Base-by-base conservation (phyloP, 2,888 invertebrate genomes). In the Cephus rjabovi region DNA sequence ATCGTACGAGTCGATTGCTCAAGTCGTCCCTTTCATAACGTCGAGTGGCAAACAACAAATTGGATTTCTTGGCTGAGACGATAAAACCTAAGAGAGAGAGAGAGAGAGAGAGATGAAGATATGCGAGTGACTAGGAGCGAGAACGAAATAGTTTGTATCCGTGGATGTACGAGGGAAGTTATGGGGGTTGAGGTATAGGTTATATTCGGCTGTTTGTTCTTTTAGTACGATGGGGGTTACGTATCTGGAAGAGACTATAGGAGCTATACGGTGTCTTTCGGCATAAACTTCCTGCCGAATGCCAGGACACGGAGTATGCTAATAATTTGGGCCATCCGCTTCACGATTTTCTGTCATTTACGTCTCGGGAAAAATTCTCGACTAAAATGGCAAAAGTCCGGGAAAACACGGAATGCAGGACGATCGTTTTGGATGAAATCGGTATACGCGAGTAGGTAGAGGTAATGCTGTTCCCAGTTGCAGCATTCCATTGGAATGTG, bases 301-400 rank as follows among this genome's bases (percentile, higher is more conserved):
- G 90, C 90, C 81, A 76, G 82, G 85, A 87, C 90, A 90, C 90
- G 90, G 84, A 85, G 82, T 79, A 79, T 87, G 88, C 87, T 89
- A 87, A 89, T 89, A 83, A 84, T 84, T 85, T 84, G 81, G 86
- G 82, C 84, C 82, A 79, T 77, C 76, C 40, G 80, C 73, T 76
- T 75, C 76, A 80, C 75, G 40, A 77, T 78, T 79, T 80, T 77
- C 74, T 85, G 86, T 86, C 87, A 84, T 73, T 79, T 83, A 79
- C 79, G 81, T 78, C 81, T 79, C 80, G 78, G 75, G 81, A 34
- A 1, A 11, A 30, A 71, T 9, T 11, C 12, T 23, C 11, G 1
- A n/a, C 3, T 23, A 23, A 56, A 15, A 9, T 23, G 56, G 9
- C 6, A 56, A 23, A 6, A 56, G 56, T 0, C 23, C 56, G 9